Evolutionary conservation across 2,113 vertebrate species (phyloP).

Genomic region (Lophochroa leadbeateri): DNA sequence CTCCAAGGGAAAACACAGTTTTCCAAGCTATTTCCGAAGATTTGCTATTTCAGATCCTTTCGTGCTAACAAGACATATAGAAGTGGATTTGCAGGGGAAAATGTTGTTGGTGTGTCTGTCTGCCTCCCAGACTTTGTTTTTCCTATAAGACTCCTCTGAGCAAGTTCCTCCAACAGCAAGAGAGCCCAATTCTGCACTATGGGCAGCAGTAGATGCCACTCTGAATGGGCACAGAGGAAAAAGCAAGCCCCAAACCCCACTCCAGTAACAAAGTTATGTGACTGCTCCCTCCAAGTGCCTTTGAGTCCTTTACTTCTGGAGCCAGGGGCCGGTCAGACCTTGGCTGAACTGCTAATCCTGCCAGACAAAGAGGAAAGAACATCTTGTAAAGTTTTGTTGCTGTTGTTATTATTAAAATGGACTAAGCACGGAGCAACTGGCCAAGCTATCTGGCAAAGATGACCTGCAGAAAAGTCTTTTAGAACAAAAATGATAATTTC

Average conservation of each 20-base stretch:
- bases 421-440: slow-evolving; percentile 14
- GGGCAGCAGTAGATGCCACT: fast-evolving
- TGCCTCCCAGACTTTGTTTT: neutral
- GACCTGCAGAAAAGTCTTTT: neutral
- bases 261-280: neutral
- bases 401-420: slow-evolving; percentile 58
- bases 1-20: neutral
- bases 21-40: neutral
- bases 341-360: slow-evolving; percentile 64
- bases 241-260: neutral
- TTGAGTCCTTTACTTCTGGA: neutral
- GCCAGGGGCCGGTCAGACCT: slow-evolving; percentile 49
- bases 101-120: neutral
- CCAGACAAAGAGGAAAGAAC: slow-evolving; percentile 67
- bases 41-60: neutral
- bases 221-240: neutral
- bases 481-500: neutral
- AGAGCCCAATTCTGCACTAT: neutral
- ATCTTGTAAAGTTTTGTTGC: slow-evolving; percentile 70
- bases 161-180: neutral
- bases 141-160: neutral
- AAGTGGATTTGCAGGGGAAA: neutral
- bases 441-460: slow-evolving; percentile 59
- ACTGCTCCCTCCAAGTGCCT: neutral
- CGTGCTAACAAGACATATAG: neutral